Base-by-base conservation (phyloP, 2,113 vertebrate species). In the Gorsachius goisagi region DNA sequence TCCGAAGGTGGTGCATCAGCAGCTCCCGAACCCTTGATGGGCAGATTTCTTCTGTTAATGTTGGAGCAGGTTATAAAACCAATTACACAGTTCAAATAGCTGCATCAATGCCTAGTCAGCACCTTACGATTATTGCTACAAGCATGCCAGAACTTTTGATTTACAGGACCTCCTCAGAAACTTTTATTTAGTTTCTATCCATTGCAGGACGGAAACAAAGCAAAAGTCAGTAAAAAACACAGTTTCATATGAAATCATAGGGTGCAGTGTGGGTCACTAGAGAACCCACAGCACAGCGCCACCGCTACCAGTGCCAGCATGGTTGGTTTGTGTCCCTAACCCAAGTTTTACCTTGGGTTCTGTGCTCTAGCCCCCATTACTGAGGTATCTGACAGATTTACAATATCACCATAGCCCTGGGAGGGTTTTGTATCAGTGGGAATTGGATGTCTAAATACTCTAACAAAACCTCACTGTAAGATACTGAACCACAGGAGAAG, bases 1-100 rank as follows among this genome's bases (percentile, higher is more conserved):
- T 85, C 91, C 27, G 68, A 18, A 27, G 13, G 33, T 69, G 93
- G 2, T 3, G 74, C 4, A 23, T 26, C 85, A 85, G 69, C 90
- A 73, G 88, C 67, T 41, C 84, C 71, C 27, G 68, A 60, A 12
- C 7, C 55, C 72, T 35, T 95, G 78, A 20, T 63, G 49, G n/a
- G 16, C 45, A 85, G 72, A 73, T 88, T 94, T 91, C 45, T 72
- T 79, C 92, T 64, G 97, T 69, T 73, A 95, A 83, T 90, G 88
- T 93, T 96, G 96, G 58, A 93, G 72, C 32, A 83, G 52, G 49
- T 94, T 87, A 95, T 33, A 96, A 97, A 60, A 62, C 15, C 28
- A 69, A 60, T 89, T 39, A 52, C 35, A 67, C 4, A 79, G 89
- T 52, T 83, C 81, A 78, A 55, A 79, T 28, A 96, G 90, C 91